Evolutionary conservation across 1,140 invertebrate genomes (phyloP).

Genomic region (Trichomalopsis sarcophagae): DNA sequence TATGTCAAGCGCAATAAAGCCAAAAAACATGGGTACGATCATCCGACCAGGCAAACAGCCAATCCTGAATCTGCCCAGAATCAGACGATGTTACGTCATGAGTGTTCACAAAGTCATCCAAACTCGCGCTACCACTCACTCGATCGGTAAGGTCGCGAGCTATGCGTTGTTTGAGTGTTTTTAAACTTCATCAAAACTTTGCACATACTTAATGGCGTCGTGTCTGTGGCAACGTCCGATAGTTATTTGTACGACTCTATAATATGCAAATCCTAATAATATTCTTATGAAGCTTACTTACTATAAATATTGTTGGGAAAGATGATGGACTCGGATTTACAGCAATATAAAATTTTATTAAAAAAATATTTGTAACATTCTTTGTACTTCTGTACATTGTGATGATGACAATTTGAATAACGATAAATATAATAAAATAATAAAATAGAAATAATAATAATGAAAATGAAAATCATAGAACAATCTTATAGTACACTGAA

Average conservation of each 20-base stretch:
- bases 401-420: conserved; percentile 50
- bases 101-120: not conserved
- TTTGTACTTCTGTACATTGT: conserved; percentile 47
- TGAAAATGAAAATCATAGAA: conserved; percentile 45
- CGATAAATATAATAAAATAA: conserved; percentile 50
- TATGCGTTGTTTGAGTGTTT: not conserved
- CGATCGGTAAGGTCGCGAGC: not conserved
- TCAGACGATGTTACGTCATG: conserved; percentile 68
- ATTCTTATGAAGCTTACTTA: too few relatives aligned
- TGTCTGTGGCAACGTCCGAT: too few relatives aligned
- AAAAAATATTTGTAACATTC: conserved; percentile 53
- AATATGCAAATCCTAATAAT: too few relatives aligned
- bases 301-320: not conserved
- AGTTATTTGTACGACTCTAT: too few relatives aligned
- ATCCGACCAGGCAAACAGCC: conserved; percentile 59
- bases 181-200: not conserved
- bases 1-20: conserved; percentile 59
- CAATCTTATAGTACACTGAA: conserved; percentile 46
- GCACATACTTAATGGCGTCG: too few relatives aligned
- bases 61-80: conserved; percentile 59
- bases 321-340: not conserved
- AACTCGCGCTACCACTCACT: not conserved
- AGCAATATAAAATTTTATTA: conserved; percentile 55
- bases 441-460: conserved; percentile 49
- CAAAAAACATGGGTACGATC: conserved; percentile 64